Evolutionary conservation across 2,888 invertebrate species (phyloP).

Genomic region (Euzophera pinguis): DNA sequence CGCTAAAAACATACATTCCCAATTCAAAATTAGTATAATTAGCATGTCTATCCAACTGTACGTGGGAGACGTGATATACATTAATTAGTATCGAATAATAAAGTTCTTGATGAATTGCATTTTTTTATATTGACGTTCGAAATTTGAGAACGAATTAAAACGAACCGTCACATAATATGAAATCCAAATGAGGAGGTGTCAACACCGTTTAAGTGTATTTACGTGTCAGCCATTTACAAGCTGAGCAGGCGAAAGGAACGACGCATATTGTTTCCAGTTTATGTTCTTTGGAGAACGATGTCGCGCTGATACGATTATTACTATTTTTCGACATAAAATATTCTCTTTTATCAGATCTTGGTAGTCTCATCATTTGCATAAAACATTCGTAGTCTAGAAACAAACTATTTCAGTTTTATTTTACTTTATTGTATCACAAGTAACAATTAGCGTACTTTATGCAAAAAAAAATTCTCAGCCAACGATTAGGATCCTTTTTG

Average conservation of each 20-base stretch:
- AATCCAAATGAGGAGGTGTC: conserved; percentile 40
- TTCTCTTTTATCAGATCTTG: conserved; percentile 7
- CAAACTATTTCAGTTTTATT: neutral
- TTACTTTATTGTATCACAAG: too few species aligned
- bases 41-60: neutral
- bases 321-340: conserved; percentile 11
- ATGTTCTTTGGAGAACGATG: conserved; percentile 19
- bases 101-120: conserved; percentile 26
- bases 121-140: conserved; percentile 31
- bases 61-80: conserved; percentile 14
- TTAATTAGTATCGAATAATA: conserved; percentile 20
- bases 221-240: conserved; percentile 41
- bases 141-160: conserved; percentile 44
- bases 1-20: conserved; percentile 2
- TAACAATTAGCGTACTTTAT: too few species aligned
- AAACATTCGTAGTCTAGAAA: neutral
- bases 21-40: conserved; percentile 12
- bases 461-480: too few species aligned
- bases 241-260: conserved; percentile 34
- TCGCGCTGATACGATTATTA: conserved; percentile 8
- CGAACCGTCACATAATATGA: conserved; percentile 37
- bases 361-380: conserved; percentile 10
- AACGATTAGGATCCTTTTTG: too few species aligned
- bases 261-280: conserved; percentile 34
- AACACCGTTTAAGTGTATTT: conserved; percentile 49